Base-by-base conservation (phyloP, 1,140 invertebrate species). In the Lasaia peninsularis region DNA sequence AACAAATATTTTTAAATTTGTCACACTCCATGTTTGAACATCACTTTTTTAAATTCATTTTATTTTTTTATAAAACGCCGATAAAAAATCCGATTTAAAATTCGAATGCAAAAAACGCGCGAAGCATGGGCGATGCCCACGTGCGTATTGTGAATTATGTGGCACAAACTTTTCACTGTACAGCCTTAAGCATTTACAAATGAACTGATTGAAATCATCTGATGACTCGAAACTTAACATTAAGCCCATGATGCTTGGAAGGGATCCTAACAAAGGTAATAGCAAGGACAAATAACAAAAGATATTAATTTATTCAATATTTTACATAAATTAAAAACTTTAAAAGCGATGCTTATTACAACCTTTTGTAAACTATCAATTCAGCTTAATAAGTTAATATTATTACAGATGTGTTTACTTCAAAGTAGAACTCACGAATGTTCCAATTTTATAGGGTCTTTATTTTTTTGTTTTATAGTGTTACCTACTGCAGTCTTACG, bases 91-190 rank as follows among this genome's bases (percentile, higher is more conserved):
- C 10, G 20, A 48, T 48, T 12, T n/a, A 48, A 48, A 48, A 20
- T 48, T 48, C 44, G 44, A 48, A 48, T 48, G 44, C 44, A 69
- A 63, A 57, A 69, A 67, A 66, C 72, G 72, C 73, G 71, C 60
- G 54, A 40, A 21, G 67, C 69, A 69, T 75, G 73, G 70, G 70
- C 73, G 64, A 53, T 58, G 48, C 21, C 35, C 51, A 33, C 52
- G 48, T 67, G 56, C 65, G 67, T 71, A 76, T 62, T 76, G 70
- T 75, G 76, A 76, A 71, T 63, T 54, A 63, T 57, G 37, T 55
- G 33, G 58, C 58, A 61, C 56, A 65, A 58, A 69, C 62, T 67
- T 71, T 65, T 63, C 65, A 58, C 70, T 64, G 67, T 70, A 63
- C 62, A 67, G 67, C 68, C 69, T 67, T 58, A 33, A 44, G 67